Conservation (phyloP, 2,888 invertebrate genomes). For the Pseudoips prasinana region DNA sequence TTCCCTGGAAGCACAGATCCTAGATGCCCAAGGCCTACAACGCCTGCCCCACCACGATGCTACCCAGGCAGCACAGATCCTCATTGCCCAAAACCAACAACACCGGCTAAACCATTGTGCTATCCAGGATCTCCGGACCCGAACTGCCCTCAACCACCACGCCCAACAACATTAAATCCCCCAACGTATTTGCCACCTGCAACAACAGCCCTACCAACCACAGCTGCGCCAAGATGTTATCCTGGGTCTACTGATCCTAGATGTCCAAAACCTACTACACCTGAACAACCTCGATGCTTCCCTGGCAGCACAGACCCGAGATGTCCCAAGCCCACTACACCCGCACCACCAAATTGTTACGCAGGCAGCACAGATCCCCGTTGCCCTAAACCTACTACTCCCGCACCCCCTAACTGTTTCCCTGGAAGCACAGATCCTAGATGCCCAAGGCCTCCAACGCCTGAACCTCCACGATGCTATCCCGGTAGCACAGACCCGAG, state of each 20-base stretch:
- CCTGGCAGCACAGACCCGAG: conserved; percentile 44
- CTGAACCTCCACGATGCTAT: conserved; percentile 16
- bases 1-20: conserved; percentile 42
- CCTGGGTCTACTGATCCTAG: conserved; percentile 58
- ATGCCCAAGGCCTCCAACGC: conserved; percentile 44
- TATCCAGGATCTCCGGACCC: conserved; percentile 49
- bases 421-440: conserved; percentile 25
- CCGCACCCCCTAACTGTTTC: conserved; percentile 33
- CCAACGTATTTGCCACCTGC: conserved; percentile 40
- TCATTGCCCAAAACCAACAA: conserved; percentile 38
- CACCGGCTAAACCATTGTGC: conserved; percentile 30
- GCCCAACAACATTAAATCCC: conserved; percentile 36
- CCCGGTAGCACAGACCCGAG: conserved; percentile 19
- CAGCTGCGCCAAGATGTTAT: conserved; percentile 40
- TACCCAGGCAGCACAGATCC: conserved; percentile 17
- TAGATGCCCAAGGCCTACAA: conserved; percentile 33
- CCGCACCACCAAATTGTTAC: conserved; percentile 26
- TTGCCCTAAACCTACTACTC: conserved; percentile 31
- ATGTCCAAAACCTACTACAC: conserved; percentile 42
- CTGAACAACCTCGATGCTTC: conserved; percentile 19
- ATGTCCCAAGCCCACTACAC: conserved; percentile 42
- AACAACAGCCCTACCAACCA: conserved; percentile 36
- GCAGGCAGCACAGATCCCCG: conserved; percentile 23
- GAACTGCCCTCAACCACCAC: conserved; percentile 46
- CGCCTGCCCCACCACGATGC: conserved; percentile 9